Evolutionary conservation across 2,797 vertebrate genomes (phyloP).

Genomic region (Sternotherus odoratus): DNA sequence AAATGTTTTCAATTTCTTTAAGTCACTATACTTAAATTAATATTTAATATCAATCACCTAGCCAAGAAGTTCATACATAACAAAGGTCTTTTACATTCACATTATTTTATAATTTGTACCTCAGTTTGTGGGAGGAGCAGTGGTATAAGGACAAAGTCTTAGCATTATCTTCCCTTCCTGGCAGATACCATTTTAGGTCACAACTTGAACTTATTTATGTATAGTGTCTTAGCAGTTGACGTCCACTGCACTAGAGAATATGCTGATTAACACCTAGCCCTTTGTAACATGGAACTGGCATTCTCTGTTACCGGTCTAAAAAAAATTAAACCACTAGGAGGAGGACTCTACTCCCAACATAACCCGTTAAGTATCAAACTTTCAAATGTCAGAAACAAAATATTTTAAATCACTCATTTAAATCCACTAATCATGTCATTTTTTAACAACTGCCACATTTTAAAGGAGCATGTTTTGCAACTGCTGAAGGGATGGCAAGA

Average conservation of each 20-base stretch:
- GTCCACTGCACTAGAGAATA: neutral
- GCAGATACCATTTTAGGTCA: neutral
- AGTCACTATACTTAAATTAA: neutral
- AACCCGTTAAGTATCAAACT: neutral
- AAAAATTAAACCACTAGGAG: conserved; percentile 10
- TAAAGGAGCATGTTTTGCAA: neutral
- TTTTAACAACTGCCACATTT: neutral
- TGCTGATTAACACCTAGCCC: neutral
- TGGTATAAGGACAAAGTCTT: neutral
- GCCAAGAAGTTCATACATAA: neutral
- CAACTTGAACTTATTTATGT: conserved; percentile 22
- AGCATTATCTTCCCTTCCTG: neutral
- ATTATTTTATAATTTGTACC: neutral
- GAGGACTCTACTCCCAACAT: neutral
- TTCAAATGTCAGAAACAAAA: neutral
- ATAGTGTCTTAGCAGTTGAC: neutral
- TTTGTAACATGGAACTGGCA: neutral
- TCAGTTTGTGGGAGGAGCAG: neutral
- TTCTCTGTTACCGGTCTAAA: neutral
- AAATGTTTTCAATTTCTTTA: neutral
- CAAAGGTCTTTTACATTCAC: neutral
- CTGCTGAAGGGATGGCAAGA: neutral
- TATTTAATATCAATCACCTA: neutral
- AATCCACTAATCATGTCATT: neutral
- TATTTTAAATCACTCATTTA: fast-evolving